Evolutionary conservation across 2,113 vertebrate species (phyloP), one percentile per base, ranked within the genome.

Genomic region (Peromyscus maniculatus): DNA sequence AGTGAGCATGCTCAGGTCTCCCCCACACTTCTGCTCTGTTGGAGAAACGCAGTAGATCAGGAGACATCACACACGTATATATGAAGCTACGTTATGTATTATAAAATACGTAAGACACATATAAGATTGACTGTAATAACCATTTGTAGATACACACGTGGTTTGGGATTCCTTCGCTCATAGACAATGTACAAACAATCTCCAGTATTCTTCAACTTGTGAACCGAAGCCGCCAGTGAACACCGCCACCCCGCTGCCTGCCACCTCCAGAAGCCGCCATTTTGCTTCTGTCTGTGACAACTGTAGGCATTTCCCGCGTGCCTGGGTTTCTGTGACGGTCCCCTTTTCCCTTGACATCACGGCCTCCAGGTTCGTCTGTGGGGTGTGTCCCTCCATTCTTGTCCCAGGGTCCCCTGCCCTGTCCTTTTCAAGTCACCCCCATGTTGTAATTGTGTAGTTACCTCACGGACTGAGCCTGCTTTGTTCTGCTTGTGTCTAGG

Each of bases 181-280:
- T 59, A 43, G 64, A 21, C 22, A 39, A 11, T 74, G 28, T 49
- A 80, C n/a, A 92, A 5, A 6, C 57, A 36, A 17, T 91, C 62
- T 78, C 52, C n/a, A 74, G 39, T 36, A 11, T 33, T 64, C 57
- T 74, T 39, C 67, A 33, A 64, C 77, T 83, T 75, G 66, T 62
- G 22, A 52, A 33, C 87, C n/a, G 59, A 72, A 49, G n/a, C 36
- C 9, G 46, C 64, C 33, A 39, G 15, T 52, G 15, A 62, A 36
- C 24, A 39, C 11, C 28, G 1, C 64, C 15, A 0, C 28, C 33
- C 16, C 28, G 43, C 9, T 3, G 22, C 17, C 21, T 0, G 1
- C 19, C 16, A 9, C 12, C n/a, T 28, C 11, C 9, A 21, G 17
- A 71, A 86, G 9, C 75, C 19, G 6, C 74, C 9, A 12, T 79